These are phyloP conservation scores for Okapia johnstoni DNA, from an alignment of 2,113 vertebrate species.

Conservation along the genomic window DNA sequence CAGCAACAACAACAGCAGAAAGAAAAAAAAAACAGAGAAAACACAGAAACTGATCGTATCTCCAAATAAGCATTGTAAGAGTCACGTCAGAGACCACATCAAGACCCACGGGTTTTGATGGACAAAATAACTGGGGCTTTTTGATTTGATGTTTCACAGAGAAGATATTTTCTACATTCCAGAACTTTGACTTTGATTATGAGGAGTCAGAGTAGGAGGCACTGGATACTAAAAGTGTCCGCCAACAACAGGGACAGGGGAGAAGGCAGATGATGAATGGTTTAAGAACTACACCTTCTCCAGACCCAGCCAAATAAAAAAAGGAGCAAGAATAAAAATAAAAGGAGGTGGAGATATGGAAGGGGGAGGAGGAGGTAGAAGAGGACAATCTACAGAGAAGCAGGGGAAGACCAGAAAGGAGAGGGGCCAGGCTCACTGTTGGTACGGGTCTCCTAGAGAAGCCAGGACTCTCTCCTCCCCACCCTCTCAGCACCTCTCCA, in stretches of 20 bases:
- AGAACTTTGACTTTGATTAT: not conserved
- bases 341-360: not conserved
- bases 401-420: not conserved
- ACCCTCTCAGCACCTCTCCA: rapidly evolving
- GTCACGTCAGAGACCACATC: not conserved
- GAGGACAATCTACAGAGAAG: not conserved
- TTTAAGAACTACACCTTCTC: not conserved
- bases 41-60: not conserved
- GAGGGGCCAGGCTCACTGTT: too few species aligned
- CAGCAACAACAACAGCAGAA: not conserved
- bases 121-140: not conserved
- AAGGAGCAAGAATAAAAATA: not conserved
- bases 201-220: not conserved
- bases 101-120: not conserved
- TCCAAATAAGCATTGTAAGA: not conserved
- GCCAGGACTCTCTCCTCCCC: not conserved
- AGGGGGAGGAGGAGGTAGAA: too few species aligned
- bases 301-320: not conserved
- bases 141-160: not conserved
- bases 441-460: not conserved
- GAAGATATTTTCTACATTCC: not conserved
- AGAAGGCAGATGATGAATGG: not conserved
- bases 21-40: not conserved
- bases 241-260: not conserved
- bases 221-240: not conserved